These are phyloP conservation scores for Apamea crenata DNA, from an alignment of 2,888 invertebrate genomes.

Conservation along the genomic window DNA sequence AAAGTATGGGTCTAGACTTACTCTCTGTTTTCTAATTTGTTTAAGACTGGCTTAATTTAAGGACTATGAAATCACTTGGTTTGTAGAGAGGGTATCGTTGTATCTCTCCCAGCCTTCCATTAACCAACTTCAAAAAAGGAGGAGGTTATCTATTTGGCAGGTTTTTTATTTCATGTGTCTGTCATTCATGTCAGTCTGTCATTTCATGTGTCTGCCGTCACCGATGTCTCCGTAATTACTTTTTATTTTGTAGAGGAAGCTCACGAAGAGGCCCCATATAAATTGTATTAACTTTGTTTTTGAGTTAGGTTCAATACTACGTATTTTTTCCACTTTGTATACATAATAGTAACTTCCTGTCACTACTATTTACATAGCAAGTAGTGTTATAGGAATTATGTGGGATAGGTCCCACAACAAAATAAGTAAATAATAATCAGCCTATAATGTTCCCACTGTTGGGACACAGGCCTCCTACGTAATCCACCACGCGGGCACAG, in stretches of 20 bases:
- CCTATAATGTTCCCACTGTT: no score
- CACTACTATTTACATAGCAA: background rate
- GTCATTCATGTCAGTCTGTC: no score
- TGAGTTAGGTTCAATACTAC: background rate
- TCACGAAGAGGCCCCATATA: background rate
- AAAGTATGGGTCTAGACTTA: slow-evolving; percentile 84
- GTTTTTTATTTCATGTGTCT: background rate
- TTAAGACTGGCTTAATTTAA: slow-evolving; percentile 53
- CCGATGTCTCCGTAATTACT: background rate
- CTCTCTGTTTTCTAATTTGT: slow-evolving; percentile 75
- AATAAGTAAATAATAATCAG: background rate
- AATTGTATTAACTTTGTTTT: background rate
- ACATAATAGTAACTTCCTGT: background rate
- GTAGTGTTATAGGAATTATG: background rate
- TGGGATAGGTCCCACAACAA: background rate
- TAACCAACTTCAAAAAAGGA: background rate
- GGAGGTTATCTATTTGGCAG: background rate
- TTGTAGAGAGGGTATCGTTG: background rate
- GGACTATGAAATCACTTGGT: slow-evolving; percentile 19
- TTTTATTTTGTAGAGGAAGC: background rate
- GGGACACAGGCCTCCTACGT: no score
- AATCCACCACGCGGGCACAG: no score
- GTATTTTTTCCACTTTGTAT: background rate
- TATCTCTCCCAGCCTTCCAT: background rate
- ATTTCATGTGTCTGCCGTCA: background rate